A percentile compares a stretch with the other conserved stretches of the same genome.
phyloP scores from a whole-genome alignment of 2,113 vertebrate genomes.

The Channa argus region DNA sequence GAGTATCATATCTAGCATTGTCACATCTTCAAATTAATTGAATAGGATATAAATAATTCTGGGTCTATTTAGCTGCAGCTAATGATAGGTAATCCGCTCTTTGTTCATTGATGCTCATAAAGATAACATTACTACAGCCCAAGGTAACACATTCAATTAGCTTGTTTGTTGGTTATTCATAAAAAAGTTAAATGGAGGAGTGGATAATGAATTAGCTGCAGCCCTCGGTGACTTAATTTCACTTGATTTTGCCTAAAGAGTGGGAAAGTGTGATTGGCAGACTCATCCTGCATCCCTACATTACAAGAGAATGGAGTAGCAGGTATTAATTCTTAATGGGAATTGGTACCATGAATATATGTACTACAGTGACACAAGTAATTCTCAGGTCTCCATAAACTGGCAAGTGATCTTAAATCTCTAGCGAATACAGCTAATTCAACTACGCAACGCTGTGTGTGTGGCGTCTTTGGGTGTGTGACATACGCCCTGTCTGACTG shows the following conservation, averaged over 20 bases:
- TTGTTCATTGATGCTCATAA: too few species aligned
- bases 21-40: too few species aligned
- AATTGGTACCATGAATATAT: conserved; percentile 27
- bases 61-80: too few species aligned
- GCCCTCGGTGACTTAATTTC: neutral
- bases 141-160: neutral
- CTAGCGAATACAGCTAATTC: conserved; percentile 49
- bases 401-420: too few species aligned
- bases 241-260: neutral
- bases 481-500: neutral
- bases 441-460: conserved; percentile 15
- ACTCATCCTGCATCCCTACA: conserved; percentile 12
- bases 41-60: too few species aligned
- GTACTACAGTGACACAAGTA: conserved; percentile 25
- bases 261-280: neutral
- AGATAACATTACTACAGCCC: too few species aligned
- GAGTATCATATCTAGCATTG: conserved; percentile 29
- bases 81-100: too few species aligned
- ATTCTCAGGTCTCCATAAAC: conserved; percentile 15
- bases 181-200: too few species aligned
- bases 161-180: neutral
- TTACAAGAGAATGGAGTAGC: neutral
- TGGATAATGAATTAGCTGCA: too few species aligned
- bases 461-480: neutral
- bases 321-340: conserved; percentile 30